Percentiles rank a stretch among this genome's conserved stretches.
Evolutionary conservation across 2,888 invertebrate genomes (phyloP).

Genomic region (Acanthosepion esculentum): DNA sequence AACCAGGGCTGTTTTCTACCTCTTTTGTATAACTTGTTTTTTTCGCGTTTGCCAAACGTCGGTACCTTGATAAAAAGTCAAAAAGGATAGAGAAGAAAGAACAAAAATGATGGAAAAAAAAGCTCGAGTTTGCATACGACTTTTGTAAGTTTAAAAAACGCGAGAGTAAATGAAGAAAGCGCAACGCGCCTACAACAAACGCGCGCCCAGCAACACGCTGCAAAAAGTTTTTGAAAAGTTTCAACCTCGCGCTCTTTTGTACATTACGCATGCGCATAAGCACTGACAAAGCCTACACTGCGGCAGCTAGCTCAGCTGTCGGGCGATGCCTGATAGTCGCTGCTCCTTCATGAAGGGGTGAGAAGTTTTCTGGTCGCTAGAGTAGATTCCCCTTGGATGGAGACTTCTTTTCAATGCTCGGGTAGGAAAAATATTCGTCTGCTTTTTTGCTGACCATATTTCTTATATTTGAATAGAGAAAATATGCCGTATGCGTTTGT

Average conservation of each 20-base stretch:
- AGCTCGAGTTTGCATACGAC: neutral
- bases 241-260: conserved; percentile 47
- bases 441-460: neutral
- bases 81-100: conserved; percentile 35
- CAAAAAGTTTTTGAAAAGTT: conserved; percentile 47
- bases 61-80: conserved; percentile 16
- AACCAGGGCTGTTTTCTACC: neutral
- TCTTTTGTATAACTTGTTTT: conserved; percentile 40
- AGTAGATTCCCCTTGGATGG: conserved; percentile 46
- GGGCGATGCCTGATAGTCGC: conserved; percentile 45
- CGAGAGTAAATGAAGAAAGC: neutral
- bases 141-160: neutral
- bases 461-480: neutral
- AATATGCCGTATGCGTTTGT: neutral
- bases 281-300: conserved; percentile 24
- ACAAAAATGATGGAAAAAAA: neutral
- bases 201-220: conserved; percentile 24
- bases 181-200: neutral
- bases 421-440: conserved; percentile 10
- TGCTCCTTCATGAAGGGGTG: conserved; percentile 20
- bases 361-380: conserved; percentile 43
- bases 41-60: conserved; percentile 40
- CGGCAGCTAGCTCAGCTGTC: conserved; percentile 39
- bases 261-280: conserved; percentile 45
- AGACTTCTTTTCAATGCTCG: neutral